Percentiles rank a stretch among this genome's conserved stretches.
Evolutionary conservation across 1,140 invertebrate species (phyloP).

Genomic region (Leptinotarsa defecta): DNA sequence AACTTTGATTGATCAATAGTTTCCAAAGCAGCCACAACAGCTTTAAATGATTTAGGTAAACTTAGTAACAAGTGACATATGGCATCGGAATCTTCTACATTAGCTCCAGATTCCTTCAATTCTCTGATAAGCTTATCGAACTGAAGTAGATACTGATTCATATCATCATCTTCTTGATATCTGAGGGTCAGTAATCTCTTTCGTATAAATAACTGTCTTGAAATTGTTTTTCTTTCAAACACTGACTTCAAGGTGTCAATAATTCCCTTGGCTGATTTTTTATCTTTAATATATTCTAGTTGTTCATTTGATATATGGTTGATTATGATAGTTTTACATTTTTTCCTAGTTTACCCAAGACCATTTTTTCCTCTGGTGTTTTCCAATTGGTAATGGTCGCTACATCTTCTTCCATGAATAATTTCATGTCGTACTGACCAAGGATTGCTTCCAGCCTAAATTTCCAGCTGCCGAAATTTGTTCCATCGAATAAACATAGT

Average conservation of each 20-base stretch:
- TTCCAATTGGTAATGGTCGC: too few relatives aligned
- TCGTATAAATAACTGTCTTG: slow-evolving; percentile 10
- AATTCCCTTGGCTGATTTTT: background rate
- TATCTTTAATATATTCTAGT: slow-evolving; percentile 16
- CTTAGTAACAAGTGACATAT: slow-evolving; percentile 25
- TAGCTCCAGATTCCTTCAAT: slow-evolving; percentile 24
- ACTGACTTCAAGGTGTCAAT: too few relatives aligned
- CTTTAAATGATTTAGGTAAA: background rate
- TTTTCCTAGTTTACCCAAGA: slow-evolving; percentile 13
- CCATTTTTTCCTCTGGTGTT: too few relatives aligned
- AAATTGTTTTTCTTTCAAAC: too few relatives aligned
- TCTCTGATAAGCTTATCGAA: slow-evolving; percentile 17
- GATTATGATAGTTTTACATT: slow-evolving; percentile 24
- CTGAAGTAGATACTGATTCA: slow-evolving; percentile 1
- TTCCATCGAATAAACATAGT: too few relatives aligned
- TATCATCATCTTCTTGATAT: slow-evolving; percentile 11
- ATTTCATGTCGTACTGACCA: too few relatives aligned
- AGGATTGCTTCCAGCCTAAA: too few relatives aligned
- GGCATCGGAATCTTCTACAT: slow-evolving; percentile 12
- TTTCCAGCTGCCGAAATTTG: too few relatives aligned
- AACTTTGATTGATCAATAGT: slow-evolving; percentile 12
- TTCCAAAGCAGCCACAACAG: slow-evolving; percentile 19
- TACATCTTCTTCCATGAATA: too few relatives aligned
- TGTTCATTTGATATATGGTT: slow-evolving; percentile 19
- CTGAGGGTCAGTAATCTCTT: slow-evolving; percentile 1